Percentiles rank a stretch among this genome's conserved stretches.
phyloP scores from a whole-genome alignment of 1,140 invertebrate genomes.

The Lepidurus arcticus region DNA sequence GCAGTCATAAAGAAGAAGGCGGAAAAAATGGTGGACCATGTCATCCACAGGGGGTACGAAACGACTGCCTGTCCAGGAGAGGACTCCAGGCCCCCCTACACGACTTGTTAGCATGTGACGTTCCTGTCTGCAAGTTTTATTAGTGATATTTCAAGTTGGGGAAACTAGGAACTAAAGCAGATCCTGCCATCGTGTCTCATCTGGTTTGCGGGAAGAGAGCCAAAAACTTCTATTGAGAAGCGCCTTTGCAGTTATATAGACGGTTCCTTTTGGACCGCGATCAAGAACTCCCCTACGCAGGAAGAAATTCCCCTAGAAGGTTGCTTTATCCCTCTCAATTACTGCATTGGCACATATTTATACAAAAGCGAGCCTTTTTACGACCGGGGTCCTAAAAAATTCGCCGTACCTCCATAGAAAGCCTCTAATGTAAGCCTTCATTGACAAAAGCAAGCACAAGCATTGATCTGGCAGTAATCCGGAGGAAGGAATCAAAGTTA shows the following conservation, averaged over 20 bases:
- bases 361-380: constrained; percentile 4
- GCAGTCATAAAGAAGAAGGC: no score
- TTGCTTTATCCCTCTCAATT: constrained; percentile 19
- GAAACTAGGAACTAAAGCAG: background rate
- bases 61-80: background rate
- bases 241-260: constrained; percentile 5
- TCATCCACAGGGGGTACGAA: background rate
- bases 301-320: background rate
- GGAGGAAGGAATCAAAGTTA: background rate
- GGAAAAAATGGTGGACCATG: no score
- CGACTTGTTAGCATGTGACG: constrained; percentile 16
- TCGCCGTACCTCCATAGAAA: background rate
- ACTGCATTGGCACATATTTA: constrained; percentile 13
- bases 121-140: constrained; percentile 4
- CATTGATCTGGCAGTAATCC: background rate
- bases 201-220: background rate
- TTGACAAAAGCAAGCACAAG: background rate
- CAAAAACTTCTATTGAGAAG: background rate
- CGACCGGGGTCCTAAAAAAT: background rate
- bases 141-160: background rate
- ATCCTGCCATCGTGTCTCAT: background rate
- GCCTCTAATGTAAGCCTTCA: background rate
- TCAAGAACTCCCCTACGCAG: constrained; percentile 18
- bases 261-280: background rate
- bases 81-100: background rate